A percentile compares a stretch with the other conserved stretches of the same genome.
Evolutionary conservation across 1,140 invertebrate species (phyloP).

Genomic region (Drosophila kepulauana): DNA sequence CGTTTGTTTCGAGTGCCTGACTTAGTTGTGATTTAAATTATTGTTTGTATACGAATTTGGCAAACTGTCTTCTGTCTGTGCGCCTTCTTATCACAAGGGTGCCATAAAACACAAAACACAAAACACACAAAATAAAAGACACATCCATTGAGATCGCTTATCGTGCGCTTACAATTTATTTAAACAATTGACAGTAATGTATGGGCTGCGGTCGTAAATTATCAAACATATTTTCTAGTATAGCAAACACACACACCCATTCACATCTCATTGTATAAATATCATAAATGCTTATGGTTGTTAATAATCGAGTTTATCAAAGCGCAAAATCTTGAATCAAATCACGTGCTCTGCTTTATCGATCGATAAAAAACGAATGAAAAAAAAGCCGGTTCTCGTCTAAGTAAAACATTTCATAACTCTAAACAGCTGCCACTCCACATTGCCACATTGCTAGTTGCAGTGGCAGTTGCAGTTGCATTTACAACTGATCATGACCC

Average conservation of each 20-base stretch:
- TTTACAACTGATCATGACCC: slow-evolving; percentile 26
- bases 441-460: slow-evolving; percentile 4
- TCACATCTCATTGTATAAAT: slow-evolving; percentile 1
- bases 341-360: slow-evolving; percentile 46
- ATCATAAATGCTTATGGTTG: background rate
- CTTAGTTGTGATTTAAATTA: slow-evolving; percentile 80
- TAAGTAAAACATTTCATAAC: slow-evolving; percentile 5
- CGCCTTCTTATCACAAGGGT: slow-evolving; percentile 46
- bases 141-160: slow-evolving; percentile 45
- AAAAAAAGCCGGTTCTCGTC: slow-evolving; percentile 41
- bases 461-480: slow-evolving; percentile 44
- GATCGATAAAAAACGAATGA: slow-evolving; percentile 6
- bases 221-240: slow-evolving; percentile 56
- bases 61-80: slow-evolving; percentile 15
- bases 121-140: no score
- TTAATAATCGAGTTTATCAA: slow-evolving; percentile 19
- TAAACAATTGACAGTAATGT: slow-evolving; percentile 77
- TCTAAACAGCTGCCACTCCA: slow-evolving; percentile 48
- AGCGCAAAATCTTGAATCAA: slow-evolving; percentile 32
- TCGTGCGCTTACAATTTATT: slow-evolving; percentile 52
- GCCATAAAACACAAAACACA: slow-evolving; percentile 9
- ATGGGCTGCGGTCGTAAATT: slow-evolving; percentile 62
- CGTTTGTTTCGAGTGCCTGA: slow-evolving; percentile 60
- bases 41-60: slow-evolving; percentile 61
- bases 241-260: background rate